These are phyloP conservation scores for Tromatobia lineatoria DNA, from an alignment of 2,888 invertebrate species.

Conservation along the genomic window DNA sequence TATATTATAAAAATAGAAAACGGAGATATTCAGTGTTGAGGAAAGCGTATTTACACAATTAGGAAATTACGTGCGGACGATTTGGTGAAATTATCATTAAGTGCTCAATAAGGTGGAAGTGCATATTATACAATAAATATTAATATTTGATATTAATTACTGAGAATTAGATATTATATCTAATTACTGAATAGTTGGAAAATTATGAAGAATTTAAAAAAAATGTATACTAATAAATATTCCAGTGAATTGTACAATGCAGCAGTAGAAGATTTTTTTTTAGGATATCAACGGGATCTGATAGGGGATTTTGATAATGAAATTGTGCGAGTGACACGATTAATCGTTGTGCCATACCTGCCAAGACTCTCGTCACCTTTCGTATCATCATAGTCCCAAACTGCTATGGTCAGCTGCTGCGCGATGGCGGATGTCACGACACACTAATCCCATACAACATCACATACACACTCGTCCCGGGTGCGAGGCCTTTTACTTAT, in stretches of 20 bases:
- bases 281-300: not conserved
- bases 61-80: conserved; percentile 11
- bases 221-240: not conserved
- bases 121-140: conserved; percentile 9
- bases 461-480: conserved; percentile 78
- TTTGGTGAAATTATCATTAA: conserved; percentile 9
- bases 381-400: conserved; percentile 95
- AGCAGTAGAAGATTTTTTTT: not conserved
- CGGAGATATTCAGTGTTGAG: conserved; percentile 2
- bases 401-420: conserved; percentile 91
- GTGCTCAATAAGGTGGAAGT: conserved; percentile 23
- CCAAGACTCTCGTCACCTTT: conserved; percentile 95
- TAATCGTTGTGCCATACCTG: conserved; percentile 88
- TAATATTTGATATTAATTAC: not conserved
- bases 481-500: conserved; percentile 23
- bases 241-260: not conserved
- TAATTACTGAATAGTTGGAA: not conserved
- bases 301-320: not conserved
- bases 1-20: not conserved
- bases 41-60: conserved; percentile 24
- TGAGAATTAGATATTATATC: not conserved
- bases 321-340: conserved; percentile 10
- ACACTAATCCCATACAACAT: conserved; percentile 85
- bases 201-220: not conserved
- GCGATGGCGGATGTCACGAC: conserved; percentile 87